These are phyloP conservation scores for Montipora sp. DNA, from an alignment of 64 coral and sea anemone genomes.

Conservation along the genomic window DNA sequence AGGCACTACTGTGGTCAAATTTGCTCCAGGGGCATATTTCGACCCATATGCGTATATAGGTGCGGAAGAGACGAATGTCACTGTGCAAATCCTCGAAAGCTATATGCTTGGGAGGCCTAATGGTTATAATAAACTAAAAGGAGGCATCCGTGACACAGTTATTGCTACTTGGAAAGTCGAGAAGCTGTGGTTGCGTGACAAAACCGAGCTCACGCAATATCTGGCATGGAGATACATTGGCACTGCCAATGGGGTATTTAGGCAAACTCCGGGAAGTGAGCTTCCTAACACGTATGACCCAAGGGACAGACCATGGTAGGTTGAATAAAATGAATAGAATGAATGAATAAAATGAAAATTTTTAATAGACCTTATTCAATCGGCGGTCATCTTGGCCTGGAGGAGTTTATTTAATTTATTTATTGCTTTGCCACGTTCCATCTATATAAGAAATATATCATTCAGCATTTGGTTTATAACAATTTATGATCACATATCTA, in stretches of 20 bases:
- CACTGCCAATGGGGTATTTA: conserved; percentile 65
- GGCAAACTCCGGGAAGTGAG: conserved; percentile 30
- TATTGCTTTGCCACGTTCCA: too few species aligned
- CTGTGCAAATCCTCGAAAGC: not conserved
- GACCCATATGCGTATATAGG: conserved; percentile 66
- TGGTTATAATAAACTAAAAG: not conserved
- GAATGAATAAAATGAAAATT: too few species aligned
- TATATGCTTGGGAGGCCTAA: conserved; percentile 4
- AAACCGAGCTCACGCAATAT: conserved; percentile 40
- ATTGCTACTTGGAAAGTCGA: conserved; percentile 50
- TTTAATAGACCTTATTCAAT: too few species aligned
- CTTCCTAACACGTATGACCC: conserved; percentile 53
- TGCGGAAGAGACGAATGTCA: not conserved
- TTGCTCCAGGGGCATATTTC: conserved; percentile 41
- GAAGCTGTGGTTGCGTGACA: conserved; percentile 50
- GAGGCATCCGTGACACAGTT: conserved; percentile 48
- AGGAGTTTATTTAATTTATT: too few species aligned
- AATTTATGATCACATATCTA: too few species aligned
- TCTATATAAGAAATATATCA: too few species aligned
- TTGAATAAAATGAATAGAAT: not conserved
- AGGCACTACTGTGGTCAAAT: not conserved
- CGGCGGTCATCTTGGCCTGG: too few species aligned
- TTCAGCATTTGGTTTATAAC: too few species aligned
- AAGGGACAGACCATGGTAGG: conserved; percentile 67
- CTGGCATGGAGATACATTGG: conserved; percentile 75